Percentiles rank a stretch among this genome's conserved stretches.
Conservation (phyloP, 2,888 invertebrate species). For the Nomada flava region DNA sequence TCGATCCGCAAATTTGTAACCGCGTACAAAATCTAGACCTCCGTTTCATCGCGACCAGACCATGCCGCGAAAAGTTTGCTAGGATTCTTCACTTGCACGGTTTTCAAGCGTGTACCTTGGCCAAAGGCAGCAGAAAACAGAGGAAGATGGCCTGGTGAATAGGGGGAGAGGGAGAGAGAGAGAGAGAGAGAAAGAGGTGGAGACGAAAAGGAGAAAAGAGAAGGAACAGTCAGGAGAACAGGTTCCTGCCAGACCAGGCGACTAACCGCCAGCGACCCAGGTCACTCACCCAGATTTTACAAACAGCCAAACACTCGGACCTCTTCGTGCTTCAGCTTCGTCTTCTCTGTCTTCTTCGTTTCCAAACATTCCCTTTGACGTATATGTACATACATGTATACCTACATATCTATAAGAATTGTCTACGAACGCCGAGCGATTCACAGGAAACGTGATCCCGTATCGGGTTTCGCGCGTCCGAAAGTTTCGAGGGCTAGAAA, state of each 20-base stretch:
- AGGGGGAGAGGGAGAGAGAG: conserved; percentile 10
- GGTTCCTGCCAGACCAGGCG: conserved; percentile 77
- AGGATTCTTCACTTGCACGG: conserved; percentile 33
- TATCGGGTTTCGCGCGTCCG: too few species aligned
- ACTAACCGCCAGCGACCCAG: conserved; percentile 75
- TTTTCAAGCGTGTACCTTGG: conserved; percentile 36
- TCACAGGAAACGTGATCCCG: too few species aligned
- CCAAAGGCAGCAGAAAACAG: conserved; percentile 18
- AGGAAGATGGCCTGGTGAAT: conserved; percentile 39
- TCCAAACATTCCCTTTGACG: conserved; percentile 9
- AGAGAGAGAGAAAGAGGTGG: conserved; percentile 15
- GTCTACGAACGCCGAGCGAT: too few species aligned
- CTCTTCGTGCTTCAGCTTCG: conserved; percentile 50
- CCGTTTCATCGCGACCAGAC: conserved; percentile 29
- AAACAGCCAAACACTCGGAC: conserved; percentile 77
- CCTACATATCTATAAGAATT: too few species aligned
- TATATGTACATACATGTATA: too few species aligned
- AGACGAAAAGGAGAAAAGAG: conserved; percentile 48
- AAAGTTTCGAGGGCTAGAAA: too few species aligned
- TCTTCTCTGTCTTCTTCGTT: conserved; percentile 30
- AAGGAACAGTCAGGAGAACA: conserved; percentile 77
- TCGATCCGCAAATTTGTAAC: conserved; percentile 33
- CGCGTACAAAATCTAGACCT: conserved; percentile 8
- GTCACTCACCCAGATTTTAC: conserved; percentile 83
- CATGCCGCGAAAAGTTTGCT: conserved; percentile 53